Evolutionary conservation across 1,140 invertebrate genomes (phyloP), one percentile per base, ranked within the genome.

Genomic region (Pteromalus puparum): DNA sequence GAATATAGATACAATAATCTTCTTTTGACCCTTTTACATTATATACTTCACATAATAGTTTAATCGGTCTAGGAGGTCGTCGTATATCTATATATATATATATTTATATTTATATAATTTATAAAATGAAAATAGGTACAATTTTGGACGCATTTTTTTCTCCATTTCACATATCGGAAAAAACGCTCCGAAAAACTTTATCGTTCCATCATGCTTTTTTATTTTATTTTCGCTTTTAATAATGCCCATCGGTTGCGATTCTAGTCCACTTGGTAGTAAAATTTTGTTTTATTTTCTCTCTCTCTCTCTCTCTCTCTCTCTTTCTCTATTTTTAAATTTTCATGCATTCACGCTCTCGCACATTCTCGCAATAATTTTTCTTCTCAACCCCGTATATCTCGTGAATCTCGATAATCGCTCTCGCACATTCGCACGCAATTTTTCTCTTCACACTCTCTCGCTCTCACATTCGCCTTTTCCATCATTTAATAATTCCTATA

Each of bases 51-150:
- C 90, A 85, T 81, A 89, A 90, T 90, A 89, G 77, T 87, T 84
- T 91, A 92, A 91, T 92, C 90, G 88, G 88, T 90, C 91, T 91
- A 79, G 87, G 86, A 91, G 90, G 89, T 92, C 90, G 88, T 92
- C 90, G 89, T 92, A 91, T 91, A 91, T 92, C 89, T 92, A 92
- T 92, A 92, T 91, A 92, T 91, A 92, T 91, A 92, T 92, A 88
- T 89, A 87, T 89, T 85, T 88, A 86, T 90, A 90, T 85, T 78
- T 85, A 85, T 92, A 92, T 92, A 91, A 92, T 93, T 92, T 93
- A 92, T 93, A 92, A 93, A 93, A 93, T 92, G 89, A 93, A 93
- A 93, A 92, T 93, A 93, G 92, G 92, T 93, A 93, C 92, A 92
- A 92, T 93, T 93, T 93, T 92, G 92, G 91, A 93, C 90, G 91